Conservation (phyloP, 1,140 invertebrate species). For the Dinothrombium tinctorium region DNA sequence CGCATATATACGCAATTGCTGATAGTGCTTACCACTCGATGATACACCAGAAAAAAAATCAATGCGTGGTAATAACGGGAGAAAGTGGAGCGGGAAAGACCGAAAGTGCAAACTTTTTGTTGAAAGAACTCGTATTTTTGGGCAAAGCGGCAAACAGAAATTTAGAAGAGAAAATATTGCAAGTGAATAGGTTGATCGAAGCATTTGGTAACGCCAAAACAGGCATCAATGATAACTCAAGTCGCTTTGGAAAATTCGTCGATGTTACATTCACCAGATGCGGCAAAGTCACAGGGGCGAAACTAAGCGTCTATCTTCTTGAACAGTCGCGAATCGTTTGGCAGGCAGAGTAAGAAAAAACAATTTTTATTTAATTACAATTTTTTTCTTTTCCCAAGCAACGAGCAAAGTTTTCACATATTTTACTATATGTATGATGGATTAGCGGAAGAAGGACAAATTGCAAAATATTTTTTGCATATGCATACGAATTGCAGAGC, state of each 20-base stretch:
- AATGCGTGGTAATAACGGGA: slow-evolving; percentile 18
- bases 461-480: slow-evolving; percentile 23
- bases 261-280: slow-evolving; percentile 39
- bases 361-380: slow-evolving; percentile 3
- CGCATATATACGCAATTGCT: slow-evolving; percentile 62
- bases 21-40: slow-evolving; percentile 57
- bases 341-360: slow-evolving; percentile 40
- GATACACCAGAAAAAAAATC: slow-evolving; percentile 39
- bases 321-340: slow-evolving; percentile 58
- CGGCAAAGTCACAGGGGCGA: slow-evolving; percentile 24
- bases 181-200: slow-evolving; percentile 82
- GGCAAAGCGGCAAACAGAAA: slow-evolving; percentile 7
- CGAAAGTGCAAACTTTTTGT: slow-evolving; percentile 94
- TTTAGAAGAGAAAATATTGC: slow-evolving; percentile 84
- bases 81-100: slow-evolving; percentile 92
- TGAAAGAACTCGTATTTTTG: slow-evolving; percentile 25
- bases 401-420: slow-evolving; percentile 58
- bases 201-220: slow-evolving; percentile 96
- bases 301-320: slow-evolving; percentile 52
- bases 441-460: slow-evolving; percentile 35
- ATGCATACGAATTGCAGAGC: background rate
- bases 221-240: slow-evolving; percentile 84
- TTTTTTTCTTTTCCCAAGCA: slow-evolving; percentile 29
- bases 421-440: slow-evolving; percentile 67
- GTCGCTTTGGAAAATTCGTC: slow-evolving; percentile 96